Percentiles rank a stretch among this genome's conserved stretches.
These are phyloP conservation scores for Helogale parvula DNA, from an alignment of 2,113 vertebrate genomes.

Conservation along the genomic window DNA sequence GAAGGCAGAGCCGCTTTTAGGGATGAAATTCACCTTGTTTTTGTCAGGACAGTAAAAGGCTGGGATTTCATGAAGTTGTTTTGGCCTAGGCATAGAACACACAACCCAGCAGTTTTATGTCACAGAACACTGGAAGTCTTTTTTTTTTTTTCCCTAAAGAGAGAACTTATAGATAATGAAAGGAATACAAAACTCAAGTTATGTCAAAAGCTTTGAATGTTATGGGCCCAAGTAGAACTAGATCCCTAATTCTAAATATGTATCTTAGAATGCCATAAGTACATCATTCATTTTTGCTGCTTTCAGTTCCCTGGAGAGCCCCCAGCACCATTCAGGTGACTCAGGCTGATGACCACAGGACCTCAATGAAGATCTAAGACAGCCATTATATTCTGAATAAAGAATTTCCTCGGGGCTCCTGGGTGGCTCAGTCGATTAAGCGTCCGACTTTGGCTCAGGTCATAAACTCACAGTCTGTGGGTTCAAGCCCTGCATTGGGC, in stretches of 20 bases:
- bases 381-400: neutral
- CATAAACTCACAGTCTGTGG: too few relatives aligned
- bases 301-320: neutral
- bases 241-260: neutral
- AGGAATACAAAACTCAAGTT: slow-evolving; percentile 5
- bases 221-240: neutral
- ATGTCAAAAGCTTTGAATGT: neutral
- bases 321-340: neutral
- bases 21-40: slow-evolving; percentile 99
- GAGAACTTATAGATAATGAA: neutral
- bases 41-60: slow-evolving; percentile 98
- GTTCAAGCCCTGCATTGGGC: too few relatives aligned
- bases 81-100: slow-evolving; percentile 90
- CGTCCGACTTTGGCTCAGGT: too few relatives aligned
- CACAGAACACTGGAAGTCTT: neutral
- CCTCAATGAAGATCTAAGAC: neutral
- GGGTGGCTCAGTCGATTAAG: too few relatives aligned
- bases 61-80: slow-evolving; percentile 95
- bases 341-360: neutral
- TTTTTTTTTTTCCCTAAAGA: neutral
- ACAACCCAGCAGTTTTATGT: slow-evolving; percentile 69
- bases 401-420: too few relatives aligned
- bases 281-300: neutral
- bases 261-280: neutral
- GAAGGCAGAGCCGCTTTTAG: slow-evolving; percentile 99